Percentiles rank a stretch among this genome's conserved stretches.
Conservation (phyloP, 2,797 vertebrate species). For the Xerus rutilus region DNA sequence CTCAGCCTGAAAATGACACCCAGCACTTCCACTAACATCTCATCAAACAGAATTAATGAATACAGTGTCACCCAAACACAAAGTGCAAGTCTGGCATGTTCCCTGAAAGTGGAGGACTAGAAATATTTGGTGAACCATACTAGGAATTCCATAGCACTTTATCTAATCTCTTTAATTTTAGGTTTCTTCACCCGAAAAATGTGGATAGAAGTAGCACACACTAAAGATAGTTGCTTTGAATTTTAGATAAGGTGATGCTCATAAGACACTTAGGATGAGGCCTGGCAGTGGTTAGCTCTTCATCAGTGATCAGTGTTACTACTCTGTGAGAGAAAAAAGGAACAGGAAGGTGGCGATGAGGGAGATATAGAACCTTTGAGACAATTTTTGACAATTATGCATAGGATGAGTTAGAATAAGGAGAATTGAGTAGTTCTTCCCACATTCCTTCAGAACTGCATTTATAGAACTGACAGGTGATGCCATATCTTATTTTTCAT, state of each 20-base stretch:
- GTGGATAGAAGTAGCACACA: neutral
- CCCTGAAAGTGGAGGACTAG: neutral
- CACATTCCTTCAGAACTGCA: neutral
- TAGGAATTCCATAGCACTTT: neutral
- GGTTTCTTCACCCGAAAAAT: neutral
- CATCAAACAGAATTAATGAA: neutral
- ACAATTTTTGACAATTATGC: neutral
- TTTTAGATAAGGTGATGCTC: neutral
- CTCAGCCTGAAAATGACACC: neutral
- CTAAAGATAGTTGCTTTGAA: neutral
- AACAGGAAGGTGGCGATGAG: neutral
- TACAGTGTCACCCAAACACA: neutral
- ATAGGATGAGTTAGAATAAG: neutral
- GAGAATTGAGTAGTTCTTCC: neutral
- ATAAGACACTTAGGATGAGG: neutral
- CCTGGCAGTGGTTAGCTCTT: neutral
- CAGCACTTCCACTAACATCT: neutral
- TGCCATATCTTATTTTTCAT: neutral
- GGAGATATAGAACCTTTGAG: neutral
- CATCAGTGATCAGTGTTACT: neutral
- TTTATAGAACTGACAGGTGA: neutral
- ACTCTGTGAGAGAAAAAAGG: no score
- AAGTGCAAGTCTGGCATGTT: neutral
- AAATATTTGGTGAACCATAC: neutral
- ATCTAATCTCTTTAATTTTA: neutral